Evolutionary conservation across 2,888 invertebrate species (phyloP).

Genomic region (Meiosimyza decipiens): DNA sequence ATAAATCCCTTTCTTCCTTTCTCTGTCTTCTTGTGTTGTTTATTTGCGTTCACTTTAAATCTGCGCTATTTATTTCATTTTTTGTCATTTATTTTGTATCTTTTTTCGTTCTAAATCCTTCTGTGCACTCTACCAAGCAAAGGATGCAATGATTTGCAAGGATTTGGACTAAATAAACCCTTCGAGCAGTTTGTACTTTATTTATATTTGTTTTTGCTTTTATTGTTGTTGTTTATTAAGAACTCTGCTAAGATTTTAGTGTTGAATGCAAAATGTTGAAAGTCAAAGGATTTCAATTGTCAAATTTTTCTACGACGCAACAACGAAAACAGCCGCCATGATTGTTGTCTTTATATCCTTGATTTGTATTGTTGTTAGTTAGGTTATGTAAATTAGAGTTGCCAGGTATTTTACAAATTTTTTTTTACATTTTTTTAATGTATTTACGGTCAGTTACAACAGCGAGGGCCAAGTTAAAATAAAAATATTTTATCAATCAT

Average conservation of each 20-base stretch:
- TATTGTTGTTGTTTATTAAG: too few species aligned
- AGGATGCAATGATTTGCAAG: conserved; percentile 23
- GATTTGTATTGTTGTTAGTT: neutral
- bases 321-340: too few species aligned
- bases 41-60: neutral
- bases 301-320: conserved; percentile 12
- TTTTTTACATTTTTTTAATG: too few species aligned
- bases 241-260: too few species aligned
- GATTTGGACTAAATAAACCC: conserved; percentile 34
- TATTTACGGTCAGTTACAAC: too few species aligned
- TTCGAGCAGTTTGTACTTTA: conserved; percentile 25
- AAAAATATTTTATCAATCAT: too few species aligned
- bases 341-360: neutral
- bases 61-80: neutral
- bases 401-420: neutral
- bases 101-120: neutral
- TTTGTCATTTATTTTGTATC: neutral
- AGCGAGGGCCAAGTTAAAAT: too few species aligned
- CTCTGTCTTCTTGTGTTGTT: neutral
- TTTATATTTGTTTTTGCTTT: neutral
- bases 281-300: conserved; percentile 25
- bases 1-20: neutral
- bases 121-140: neutral
- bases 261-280: neutral
- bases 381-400: conserved; percentile 7